These are phyloP conservation scores for Platalea minor DNA, from an alignment of 2,797 vertebrate genomes.

Conservation along the genomic window DNA sequence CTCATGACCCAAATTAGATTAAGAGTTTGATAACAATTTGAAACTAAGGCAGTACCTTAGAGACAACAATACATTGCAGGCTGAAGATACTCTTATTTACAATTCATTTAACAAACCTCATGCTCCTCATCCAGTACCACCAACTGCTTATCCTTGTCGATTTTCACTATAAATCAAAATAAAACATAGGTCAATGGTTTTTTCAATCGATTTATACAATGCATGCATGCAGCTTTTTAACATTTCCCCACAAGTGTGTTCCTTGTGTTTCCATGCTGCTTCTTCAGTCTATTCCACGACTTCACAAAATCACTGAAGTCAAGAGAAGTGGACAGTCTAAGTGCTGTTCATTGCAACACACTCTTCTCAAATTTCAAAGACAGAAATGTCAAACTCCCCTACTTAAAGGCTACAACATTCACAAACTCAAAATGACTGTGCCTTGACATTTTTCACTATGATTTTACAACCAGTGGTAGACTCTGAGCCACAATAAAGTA, in stretches of 20 bases:
- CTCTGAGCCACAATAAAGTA: background rate
- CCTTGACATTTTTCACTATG: background rate
- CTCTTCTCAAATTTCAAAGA: background rate
- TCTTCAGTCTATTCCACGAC: background rate
- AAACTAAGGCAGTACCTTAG: slow-evolving; percentile 69
- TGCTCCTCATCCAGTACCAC: slow-evolving; percentile 91
- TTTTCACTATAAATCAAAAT: slow-evolving; percentile 85
- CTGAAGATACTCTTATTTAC: slow-evolving; percentile 69
- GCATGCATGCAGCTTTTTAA: background rate
- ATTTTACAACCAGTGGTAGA: background rate
- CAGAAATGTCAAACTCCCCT: background rate
- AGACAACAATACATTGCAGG: slow-evolving; percentile 61
- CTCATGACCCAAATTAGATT: slow-evolving; percentile 63
- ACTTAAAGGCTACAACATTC: background rate
- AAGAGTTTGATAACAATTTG: slow-evolving; percentile 64
- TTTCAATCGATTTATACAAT: background rate
- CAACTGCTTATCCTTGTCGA: slow-evolving; percentile 89
- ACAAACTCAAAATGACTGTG: background rate
- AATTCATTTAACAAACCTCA: slow-evolving; percentile 82
- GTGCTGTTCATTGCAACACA: background rate
- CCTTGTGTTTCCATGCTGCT: background rate
- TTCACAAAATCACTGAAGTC: background rate
- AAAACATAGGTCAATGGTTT: slow-evolving; percentile 9
- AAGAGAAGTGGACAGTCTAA: background rate
- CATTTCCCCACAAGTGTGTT: background rate